phyloP scores from a whole-genome alignment of 1,140 invertebrate genomes.

The Hylaeus volcanicus region DNA sequence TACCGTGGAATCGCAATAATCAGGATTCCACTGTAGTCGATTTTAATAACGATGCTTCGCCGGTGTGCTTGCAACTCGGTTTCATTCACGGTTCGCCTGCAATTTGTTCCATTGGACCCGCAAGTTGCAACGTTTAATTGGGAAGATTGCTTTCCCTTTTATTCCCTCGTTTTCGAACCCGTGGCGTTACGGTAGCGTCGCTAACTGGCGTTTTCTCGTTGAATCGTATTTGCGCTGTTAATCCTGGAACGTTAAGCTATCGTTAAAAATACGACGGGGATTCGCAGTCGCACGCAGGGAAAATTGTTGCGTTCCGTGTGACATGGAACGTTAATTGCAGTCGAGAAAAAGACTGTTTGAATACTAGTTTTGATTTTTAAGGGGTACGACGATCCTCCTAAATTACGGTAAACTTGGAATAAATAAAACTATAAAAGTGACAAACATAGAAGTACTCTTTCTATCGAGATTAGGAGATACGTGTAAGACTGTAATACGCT shows the following conservation, averaged over 20 bases:
- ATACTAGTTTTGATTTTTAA: too few species aligned
- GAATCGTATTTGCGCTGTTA: not conserved
- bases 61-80: not conserved
- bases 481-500: too few species aligned
- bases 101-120: too few species aligned
- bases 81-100: not conserved
- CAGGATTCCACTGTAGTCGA: not conserved
- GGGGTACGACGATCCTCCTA: too few species aligned
- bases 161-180: not conserved
- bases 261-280: not conserved
- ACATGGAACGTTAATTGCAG: not conserved
- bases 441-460: too few species aligned
- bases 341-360: too few species aligned
- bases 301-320: not conserved
- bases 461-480: too few species aligned
- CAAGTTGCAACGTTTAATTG: not conserved
- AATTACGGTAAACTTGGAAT: too few species aligned
- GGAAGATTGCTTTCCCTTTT: not conserved
- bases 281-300: not conserved
- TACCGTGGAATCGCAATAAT: too few species aligned
- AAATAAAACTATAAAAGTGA: too few species aligned
- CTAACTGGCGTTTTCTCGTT: not conserved
- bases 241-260: not conserved
- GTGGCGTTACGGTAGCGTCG: not conserved
- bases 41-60: slow-evolving; percentile 22